phyloP scores from a whole-genome alignment of 2,888 invertebrate species.

The Harpalus rubripes region DNA sequence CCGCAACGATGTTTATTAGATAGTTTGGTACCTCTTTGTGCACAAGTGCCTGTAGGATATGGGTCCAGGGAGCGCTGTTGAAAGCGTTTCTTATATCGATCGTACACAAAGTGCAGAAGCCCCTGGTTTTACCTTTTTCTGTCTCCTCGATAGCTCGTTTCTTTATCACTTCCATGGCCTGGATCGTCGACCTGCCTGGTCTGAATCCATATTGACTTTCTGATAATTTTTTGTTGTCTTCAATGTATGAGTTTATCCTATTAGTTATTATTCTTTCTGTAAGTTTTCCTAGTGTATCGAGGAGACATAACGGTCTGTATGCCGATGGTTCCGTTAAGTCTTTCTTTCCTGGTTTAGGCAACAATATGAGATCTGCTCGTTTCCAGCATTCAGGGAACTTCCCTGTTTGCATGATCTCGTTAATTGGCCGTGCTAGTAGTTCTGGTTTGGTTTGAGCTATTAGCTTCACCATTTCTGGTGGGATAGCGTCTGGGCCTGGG shows the following conservation, averaged over 20 bases:
- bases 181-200: conserved; percentile 29
- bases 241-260: conserved; percentile 11
- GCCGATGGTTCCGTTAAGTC: not conserved
- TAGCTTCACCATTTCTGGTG: too few species aligned
- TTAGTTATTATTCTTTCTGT: conserved; percentile 27
- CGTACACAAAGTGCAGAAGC: conserved; percentile 25
- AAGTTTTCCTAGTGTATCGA: conserved; percentile 35
- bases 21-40: too few species aligned
- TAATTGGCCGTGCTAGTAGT: not conserved
- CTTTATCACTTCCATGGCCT: conserved; percentile 31
- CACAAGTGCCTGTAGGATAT: conserved; percentile 24
- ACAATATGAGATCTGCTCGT: not conserved
- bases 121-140: not conserved
- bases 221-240: conserved; percentile 23
- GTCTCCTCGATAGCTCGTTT: not conserved
- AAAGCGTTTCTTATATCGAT: conserved; percentile 54
- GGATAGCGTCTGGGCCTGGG: too few species aligned
- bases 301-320: conserved; percentile 64
- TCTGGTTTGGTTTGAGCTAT: too few species aligned
- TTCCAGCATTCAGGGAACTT: conserved; percentile 21
- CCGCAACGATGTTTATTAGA: conserved; percentile 36
- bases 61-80: conserved; percentile 38
- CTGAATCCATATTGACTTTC: conserved; percentile 59
- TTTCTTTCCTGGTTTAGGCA: conserved; percentile 12
- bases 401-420: not conserved